These are phyloP conservation scores for Brachystomella parvula DNA, from an alignment of 1,140 invertebrate genomes.

Conservation along the genomic window DNA sequence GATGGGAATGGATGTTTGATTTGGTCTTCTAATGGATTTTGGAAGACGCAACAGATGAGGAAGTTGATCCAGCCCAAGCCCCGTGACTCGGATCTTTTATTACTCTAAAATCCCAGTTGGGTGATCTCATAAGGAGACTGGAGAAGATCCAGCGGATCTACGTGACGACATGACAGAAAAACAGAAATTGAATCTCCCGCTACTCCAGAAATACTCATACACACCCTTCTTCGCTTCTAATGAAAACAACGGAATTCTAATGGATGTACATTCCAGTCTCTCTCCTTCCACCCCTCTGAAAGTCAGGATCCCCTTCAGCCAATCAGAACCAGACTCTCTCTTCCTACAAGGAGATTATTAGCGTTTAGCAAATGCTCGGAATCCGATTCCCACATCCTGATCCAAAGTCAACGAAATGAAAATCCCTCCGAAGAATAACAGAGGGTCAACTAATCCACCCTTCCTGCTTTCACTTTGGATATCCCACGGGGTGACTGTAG, in stretches of 20 bases:
- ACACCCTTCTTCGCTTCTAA: background rate
- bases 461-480: too few species aligned
- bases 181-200: constrained; percentile 7
- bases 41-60: constrained; percentile 10
- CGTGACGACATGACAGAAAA: constrained; percentile 1
- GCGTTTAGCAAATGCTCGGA: background rate
- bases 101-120: background rate
- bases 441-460: constrained; percentile 4
- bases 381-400: too few species aligned
- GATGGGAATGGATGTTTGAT: background rate
- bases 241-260: constrained; percentile 1
- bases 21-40: background rate
- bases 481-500: too few species aligned
- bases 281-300: background rate
- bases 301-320: background rate
- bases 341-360: constrained; percentile 4
- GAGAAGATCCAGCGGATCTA: constrained; percentile 9
- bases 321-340: background rate
- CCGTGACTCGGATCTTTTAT: background rate
- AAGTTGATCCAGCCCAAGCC: background rate
- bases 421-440: background rate
- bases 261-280: background rate
- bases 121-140: background rate
- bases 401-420: background rate
- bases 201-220: background rate